A percentile compares a stretch with the other conserved stretches of the same genome.
phyloP scores from a whole-genome alignment of 2,888 invertebrate genomes.

The Acronicta aceris region DNA sequence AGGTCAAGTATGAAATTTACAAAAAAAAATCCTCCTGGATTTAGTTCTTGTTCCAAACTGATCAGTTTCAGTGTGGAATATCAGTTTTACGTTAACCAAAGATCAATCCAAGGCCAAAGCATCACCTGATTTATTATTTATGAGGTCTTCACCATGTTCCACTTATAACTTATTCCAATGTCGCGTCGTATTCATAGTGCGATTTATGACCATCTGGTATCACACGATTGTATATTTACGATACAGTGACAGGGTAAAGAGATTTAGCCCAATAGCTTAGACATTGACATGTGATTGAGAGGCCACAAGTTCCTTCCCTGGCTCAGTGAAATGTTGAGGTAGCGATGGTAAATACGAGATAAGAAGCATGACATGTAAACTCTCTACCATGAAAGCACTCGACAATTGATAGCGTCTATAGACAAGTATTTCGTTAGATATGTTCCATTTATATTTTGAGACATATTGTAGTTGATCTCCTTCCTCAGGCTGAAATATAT shows the following conservation, averaged over 20 bases:
- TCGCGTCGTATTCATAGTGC: conserved; percentile 32
- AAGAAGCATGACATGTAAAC: neutral
- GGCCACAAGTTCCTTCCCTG: neutral
- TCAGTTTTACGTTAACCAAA: neutral
- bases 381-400: too few species aligned
- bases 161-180: conserved; percentile 46
- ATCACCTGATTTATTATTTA: conserved; percentile 45
- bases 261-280: conserved; percentile 10
- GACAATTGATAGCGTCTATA: too few species aligned
- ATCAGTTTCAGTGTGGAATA: conserved; percentile 2
- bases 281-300: conserved; percentile 12
- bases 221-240: conserved; percentile 48
- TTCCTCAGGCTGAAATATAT: too few species aligned
- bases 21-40: too few species aligned
- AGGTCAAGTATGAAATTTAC: too few species aligned
- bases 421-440: too few species aligned
- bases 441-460: too few species aligned
- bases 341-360: neutral
- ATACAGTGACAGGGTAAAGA: neutral
- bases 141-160: conserved; percentile 44
- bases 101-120: conserved; percentile 21
- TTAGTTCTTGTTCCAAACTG: too few species aligned
- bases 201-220: conserved; percentile 45
- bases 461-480: too few species aligned
- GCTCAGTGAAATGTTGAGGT: neutral